These are phyloP conservation scores for Phasia obesa DNA, from an alignment of 2,888 invertebrate genomes.

Conservation along the genomic window DNA sequence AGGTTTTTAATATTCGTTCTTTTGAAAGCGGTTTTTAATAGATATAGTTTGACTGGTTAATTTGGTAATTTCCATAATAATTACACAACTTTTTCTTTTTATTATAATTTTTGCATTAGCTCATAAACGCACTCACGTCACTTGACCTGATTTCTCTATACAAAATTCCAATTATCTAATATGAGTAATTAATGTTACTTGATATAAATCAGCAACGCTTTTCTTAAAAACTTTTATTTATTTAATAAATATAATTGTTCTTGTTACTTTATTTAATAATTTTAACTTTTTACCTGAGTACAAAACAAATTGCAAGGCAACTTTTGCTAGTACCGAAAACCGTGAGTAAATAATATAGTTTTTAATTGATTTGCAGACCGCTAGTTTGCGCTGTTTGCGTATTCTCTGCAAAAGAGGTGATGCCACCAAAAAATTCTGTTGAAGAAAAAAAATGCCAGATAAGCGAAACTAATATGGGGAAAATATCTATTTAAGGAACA, in stretches of 20 bases:
- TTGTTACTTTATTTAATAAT: constrained; percentile 29
- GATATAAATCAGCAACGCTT: neutral
- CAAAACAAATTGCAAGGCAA: constrained; percentile 63
- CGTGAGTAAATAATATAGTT: constrained; percentile 52
- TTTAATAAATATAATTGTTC: constrained; percentile 11
- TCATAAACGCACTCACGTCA: constrained; percentile 62
- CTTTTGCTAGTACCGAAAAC: constrained; percentile 66
- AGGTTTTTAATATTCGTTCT: neutral
- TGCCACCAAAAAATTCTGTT: constrained; percentile 7
- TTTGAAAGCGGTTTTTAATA: neutral
- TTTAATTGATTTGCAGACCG: constrained; percentile 23
- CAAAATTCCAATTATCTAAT: constrained; percentile 5
- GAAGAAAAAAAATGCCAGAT: no score
- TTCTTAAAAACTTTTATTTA: neutral
- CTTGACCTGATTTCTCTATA: constrained; percentile 69
- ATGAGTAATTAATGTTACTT: neutral
- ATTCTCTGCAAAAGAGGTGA: neutral
- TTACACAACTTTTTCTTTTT: constrained; percentile 57
- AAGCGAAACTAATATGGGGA: no score
- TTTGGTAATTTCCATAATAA: constrained; percentile 5
- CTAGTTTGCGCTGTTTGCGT: constrained; percentile 17
- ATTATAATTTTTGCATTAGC: constrained; percentile 29
- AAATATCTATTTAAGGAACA: no score
- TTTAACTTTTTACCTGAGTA: constrained; percentile 70
- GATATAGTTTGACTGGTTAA: constrained; percentile 4